Evolutionary conservation across 2,888 invertebrate genomes (phyloP), one percentile per base, ranked within the genome.

Genomic region (Cynaeus angustus): DNA sequence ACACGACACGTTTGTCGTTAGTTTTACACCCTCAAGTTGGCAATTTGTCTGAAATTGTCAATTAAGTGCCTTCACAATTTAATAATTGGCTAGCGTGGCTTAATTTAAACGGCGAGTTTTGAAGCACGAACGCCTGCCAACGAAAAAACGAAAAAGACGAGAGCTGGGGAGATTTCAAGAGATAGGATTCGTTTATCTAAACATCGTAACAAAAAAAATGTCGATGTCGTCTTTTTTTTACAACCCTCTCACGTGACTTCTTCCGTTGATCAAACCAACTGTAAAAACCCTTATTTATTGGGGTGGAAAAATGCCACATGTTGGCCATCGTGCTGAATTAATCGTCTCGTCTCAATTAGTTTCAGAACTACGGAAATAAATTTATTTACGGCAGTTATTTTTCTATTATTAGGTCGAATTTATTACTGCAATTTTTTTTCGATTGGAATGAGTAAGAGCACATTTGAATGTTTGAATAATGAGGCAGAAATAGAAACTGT

Each of bases 41-140:
- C 59, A 59, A 58, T 58, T 58, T 58, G 12, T 21, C 45, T 58
- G 58, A 58, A 45, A 58, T 58, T 58, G 58, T 58, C 59, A 59
- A 59, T 59, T 59, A 59, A 46, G 28, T 46, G 43, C 28, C 59
- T 59, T 59, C 59, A 46, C 58, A 59, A 59, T 59, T 59, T 59
- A 45, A 46, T 59, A 59, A 59, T 59, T 46, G 59, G 45, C 58
- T 58, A 10, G 12, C 41, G 9, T 10, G 58, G 13, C 26, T 41
- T 58, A 58, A 41, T 58, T 58, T 58, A 41, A 26, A 21, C 21
- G 21, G 2, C 21, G 21, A 21, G 21, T 21, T 21, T 21, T 21
- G 21, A 21, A 21, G 21, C 21, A 37, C 37, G 37, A 37, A n/a
- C 37, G 37, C 21, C 6, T 37, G 37, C 37, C 37, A 37, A 37